These are phyloP conservation scores for Cephus spinipes DNA, from an alignment of 2,888 invertebrate species.

Conservation along the genomic window DNA sequence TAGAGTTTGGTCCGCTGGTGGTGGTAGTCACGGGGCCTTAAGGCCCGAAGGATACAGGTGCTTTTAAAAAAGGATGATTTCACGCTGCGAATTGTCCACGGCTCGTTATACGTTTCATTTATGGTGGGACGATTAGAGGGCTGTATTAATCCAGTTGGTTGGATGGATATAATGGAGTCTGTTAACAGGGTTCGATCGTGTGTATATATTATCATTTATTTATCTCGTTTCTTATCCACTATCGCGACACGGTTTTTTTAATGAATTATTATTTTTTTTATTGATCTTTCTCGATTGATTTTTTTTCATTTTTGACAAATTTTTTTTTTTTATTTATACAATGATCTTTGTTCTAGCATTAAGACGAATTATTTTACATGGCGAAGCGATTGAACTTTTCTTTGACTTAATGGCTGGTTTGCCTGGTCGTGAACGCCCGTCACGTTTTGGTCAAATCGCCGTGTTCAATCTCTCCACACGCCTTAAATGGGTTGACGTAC, in stretches of 20 bases:
- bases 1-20: neutral
- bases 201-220: neutral
- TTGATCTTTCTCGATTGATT: too few relatives aligned
- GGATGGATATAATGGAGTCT: neutral
- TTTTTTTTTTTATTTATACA: neutral
- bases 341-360: neutral
- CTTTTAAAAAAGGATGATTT: conserved; percentile 52
- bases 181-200: neutral
- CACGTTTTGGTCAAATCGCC: neutral
- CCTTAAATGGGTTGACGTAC: neutral
- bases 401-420: neutral
- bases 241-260: neutral
- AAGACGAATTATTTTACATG: neutral
- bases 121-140: conserved; percentile 1
- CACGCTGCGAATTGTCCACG: conserved; percentile 60
- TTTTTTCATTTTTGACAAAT: neutral
- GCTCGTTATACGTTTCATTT: conserved; percentile 43
- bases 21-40: neutral
- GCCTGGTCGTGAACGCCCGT: neutral
- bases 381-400: neutral
- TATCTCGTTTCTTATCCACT: neutral
- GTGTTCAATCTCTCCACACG: neutral
- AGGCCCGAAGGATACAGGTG: neutral
- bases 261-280: too few relatives aligned
- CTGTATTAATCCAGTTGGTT: neutral